Evolutionary conservation across 2,797 vertebrate genomes (phyloP).

Genomic region (Tapera naevia): DNA sequence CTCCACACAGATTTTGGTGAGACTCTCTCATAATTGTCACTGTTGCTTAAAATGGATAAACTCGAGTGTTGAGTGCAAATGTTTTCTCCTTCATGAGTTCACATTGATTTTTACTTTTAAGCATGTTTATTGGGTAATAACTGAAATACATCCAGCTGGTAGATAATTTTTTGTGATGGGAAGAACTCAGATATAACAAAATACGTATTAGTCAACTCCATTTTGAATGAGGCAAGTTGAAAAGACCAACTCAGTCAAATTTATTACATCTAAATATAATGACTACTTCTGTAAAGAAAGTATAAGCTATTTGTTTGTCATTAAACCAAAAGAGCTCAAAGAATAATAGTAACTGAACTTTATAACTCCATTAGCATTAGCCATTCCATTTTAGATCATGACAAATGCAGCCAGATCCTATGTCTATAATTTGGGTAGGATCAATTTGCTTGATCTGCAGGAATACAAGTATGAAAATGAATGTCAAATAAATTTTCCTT

Average conservation of each 20-base stretch:
- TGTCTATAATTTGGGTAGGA: neutral
- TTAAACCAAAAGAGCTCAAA: neutral
- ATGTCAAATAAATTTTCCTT: neutral
- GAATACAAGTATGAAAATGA: neutral
- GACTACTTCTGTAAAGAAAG: neutral
- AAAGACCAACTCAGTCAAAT: neutral
- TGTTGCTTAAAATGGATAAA: neutral
- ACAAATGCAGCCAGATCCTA: neutral
- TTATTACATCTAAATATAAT: neutral
- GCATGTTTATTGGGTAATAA: neutral
- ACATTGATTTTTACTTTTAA: neutral
- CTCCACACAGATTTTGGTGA: neutral
- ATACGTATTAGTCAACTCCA: neutral
- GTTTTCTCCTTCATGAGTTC: neutral
- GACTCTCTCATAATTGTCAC: neutral
- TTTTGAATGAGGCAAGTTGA: neutral
- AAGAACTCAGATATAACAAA: neutral
- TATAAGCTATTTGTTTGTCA: neutral
- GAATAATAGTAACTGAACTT: neutral
- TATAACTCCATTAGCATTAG: neutral
- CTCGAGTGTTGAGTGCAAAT: neutral
- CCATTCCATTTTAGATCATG: neutral
- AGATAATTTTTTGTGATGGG: neutral
- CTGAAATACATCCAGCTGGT: neutral
- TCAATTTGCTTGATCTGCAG: neutral